Base-by-base conservation (phyloP, 1,140 invertebrate species). In the Mercenaria mercenaria region DNA sequence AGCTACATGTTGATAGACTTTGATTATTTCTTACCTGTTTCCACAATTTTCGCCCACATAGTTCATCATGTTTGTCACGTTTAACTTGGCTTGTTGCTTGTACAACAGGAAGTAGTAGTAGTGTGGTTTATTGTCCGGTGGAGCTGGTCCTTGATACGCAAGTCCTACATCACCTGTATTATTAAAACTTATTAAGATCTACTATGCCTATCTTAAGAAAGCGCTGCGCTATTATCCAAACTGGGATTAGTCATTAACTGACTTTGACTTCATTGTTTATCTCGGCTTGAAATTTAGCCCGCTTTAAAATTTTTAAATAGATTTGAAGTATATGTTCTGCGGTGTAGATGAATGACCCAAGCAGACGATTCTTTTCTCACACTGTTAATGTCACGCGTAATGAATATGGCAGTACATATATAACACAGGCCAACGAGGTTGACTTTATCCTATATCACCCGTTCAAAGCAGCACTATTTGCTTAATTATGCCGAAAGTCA, bases 51-150 rank as follows among this genome's bases (percentile, higher is more conserved):
- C 88, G 20, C n/a, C 29, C n/a, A 74, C 67, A 0, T 89, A 83
- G 43, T 91, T 90, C 18, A 87, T 11, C 13, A 79, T 59, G n/a
- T 69, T 34, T 29, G 47, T 37, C 0, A 88, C 89, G 43, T 91
- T 87, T 26, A 92, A 32, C 10, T 43, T 67, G 4, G 34, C 3
- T 4, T 10, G 0, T 41, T 93, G 92, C 72, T 89, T 61, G 29
- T 92, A 93, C 39, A 93, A 29, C 1, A 93, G 52, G 74, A 91
- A 90, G 74, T 91, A 91, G 84, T 92, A 93, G 52, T 39, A 76
- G 80, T 93, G 92, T n/a, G 88, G 88, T 0, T 86, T 67, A 32
- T 56, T 47, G 52, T 92, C 87, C 0, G 92, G 90, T 0, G 92
- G 92, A 0, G 87, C 84, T 0, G 92, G 92, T 3, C 91, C 92